phyloP scores from a whole-genome alignment of 2,888 invertebrate genomes.

The Pterobdella sp. region DNA sequence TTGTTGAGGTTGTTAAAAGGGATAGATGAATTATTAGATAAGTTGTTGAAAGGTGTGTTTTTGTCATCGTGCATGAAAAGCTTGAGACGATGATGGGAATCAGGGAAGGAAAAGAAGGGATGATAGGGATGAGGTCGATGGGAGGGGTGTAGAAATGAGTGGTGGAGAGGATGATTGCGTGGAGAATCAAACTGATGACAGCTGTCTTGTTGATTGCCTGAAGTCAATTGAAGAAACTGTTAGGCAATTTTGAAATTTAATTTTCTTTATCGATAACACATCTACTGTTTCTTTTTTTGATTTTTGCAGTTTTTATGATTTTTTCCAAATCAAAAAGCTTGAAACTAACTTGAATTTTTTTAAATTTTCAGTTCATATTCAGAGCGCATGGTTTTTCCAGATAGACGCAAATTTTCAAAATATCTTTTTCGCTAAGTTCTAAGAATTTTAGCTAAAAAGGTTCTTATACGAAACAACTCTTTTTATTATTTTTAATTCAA shows the following conservation, averaged over 20 bases:
- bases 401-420: too few species aligned
- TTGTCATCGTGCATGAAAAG: not conserved
- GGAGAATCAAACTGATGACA: slow-evolving; percentile 22
- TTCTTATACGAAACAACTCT: too few species aligned
- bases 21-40: not conserved
- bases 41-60: not conserved
- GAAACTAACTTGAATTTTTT: too few species aligned
- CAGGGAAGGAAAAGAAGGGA: not conserved
- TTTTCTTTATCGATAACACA: not conserved
- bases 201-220: slow-evolving; percentile 24
- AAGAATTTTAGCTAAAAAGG: too few species aligned
- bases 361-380: too few species aligned
- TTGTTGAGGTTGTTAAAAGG: not conserved
- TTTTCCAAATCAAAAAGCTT: too few species aligned
- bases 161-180: not conserved
- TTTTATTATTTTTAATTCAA: too few species aligned
- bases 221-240: slow-evolving; percentile 3
- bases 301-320: not conserved
- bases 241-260: slow-evolving; percentile 1
- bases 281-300: not conserved
- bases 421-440: too few species aligned
- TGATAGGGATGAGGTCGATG: slow-evolving; percentile 9
- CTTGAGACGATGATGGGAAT: slow-evolving; percentile 1
- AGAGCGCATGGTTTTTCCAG: too few species aligned
- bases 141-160: not conserved